Percentiles rank a stretch among this genome's conserved stretches.
phyloP scores from a whole-genome alignment of 1,140 invertebrate species.

The Wiebesia pumilae region DNA sequence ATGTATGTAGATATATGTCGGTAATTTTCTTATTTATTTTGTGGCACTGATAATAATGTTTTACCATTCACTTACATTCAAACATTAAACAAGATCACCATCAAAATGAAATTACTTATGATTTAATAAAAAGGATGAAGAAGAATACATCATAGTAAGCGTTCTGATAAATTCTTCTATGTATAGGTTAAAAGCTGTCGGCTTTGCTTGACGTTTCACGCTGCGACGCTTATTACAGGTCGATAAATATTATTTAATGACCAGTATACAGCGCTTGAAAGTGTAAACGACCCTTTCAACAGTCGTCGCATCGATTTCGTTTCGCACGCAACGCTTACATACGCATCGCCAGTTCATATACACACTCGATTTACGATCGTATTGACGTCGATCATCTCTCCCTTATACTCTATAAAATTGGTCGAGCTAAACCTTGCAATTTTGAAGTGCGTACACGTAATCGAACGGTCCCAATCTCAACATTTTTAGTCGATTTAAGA shows the following conservation, averaged over 20 bases:
- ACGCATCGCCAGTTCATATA: background rate
- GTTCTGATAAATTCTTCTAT: constrained; percentile 53
- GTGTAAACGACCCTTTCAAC: constrained; percentile 59
- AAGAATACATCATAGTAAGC: constrained; percentile 1
- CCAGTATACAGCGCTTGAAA: constrained; percentile 38
- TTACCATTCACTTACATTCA: background rate
- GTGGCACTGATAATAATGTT: background rate
- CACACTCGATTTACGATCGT: constrained; percentile 43
- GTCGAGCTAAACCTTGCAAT: constrained; percentile 12
- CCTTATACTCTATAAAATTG: constrained; percentile 12
- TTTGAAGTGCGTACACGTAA: background rate
- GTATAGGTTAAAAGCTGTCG: background rate
- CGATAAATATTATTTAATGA: constrained; percentile 62
- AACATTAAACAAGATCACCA: background rate
- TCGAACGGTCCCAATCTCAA: background rate
- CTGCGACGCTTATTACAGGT: constrained; percentile 49
- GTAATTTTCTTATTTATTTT: background rate
- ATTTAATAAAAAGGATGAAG: background rate
- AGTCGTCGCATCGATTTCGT: background rate
- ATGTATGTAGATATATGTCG: background rate
- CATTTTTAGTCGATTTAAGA: background rate
- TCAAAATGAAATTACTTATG: background rate
- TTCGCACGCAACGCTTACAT: background rate
- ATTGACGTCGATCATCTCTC: constrained; percentile 1
- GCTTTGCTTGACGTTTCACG: constrained; percentile 30